phyloP scores from a whole-genome alignment of 1,140 invertebrate species.

The Campodea augens region DNA sequence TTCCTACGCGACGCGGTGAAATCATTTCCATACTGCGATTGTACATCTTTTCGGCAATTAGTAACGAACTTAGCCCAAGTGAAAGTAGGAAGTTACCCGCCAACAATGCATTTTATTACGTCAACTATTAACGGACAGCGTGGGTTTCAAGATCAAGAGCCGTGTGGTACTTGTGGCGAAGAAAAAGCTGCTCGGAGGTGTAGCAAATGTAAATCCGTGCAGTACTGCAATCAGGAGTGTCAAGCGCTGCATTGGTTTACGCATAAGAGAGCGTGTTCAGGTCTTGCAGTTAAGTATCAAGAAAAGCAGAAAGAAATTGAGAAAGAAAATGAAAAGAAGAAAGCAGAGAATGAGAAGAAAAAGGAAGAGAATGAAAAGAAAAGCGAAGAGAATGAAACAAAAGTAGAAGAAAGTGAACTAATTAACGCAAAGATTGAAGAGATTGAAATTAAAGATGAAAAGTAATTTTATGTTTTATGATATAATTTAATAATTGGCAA shows the following conservation, averaged over 20 bases:
- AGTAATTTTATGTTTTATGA: too few relatives aligned
- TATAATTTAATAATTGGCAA: too few relatives aligned
- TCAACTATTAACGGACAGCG: constrained; percentile 75
- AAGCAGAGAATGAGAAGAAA: too few relatives aligned
- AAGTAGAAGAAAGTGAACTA: too few relatives aligned
- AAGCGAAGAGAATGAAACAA: too few relatives aligned
- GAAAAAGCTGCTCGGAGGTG: constrained; percentile 80
- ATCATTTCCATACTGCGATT: constrained; percentile 71
- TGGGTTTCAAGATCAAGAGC: constrained; percentile 41
- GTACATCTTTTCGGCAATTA: constrained; percentile 60
- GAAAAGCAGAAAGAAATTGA: constrained; percentile 9
- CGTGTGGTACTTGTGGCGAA: constrained; percentile 75
- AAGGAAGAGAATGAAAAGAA: too few relatives aligned
- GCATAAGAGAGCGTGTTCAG: constrained; percentile 71
- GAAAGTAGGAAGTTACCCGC: constrained; percentile 37
- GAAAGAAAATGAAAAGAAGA: constrained; percentile 8
- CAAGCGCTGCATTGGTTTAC: constrained; percentile 90
- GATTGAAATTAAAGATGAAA: too few relatives aligned
- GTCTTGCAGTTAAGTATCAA: constrained; percentile 8
- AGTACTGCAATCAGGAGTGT: constrained; percentile 86
- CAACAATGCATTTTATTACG: constrained; percentile 50
- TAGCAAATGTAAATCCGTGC: constrained; percentile 80
- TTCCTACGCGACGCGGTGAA: constrained; percentile 66
- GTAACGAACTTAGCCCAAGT: constrained; percentile 52
- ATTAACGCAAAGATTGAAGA: too few relatives aligned